Evolutionary conservation across 2,113 vertebrate species (phyloP).

Genomic region (Isichthys henryi): DNA sequence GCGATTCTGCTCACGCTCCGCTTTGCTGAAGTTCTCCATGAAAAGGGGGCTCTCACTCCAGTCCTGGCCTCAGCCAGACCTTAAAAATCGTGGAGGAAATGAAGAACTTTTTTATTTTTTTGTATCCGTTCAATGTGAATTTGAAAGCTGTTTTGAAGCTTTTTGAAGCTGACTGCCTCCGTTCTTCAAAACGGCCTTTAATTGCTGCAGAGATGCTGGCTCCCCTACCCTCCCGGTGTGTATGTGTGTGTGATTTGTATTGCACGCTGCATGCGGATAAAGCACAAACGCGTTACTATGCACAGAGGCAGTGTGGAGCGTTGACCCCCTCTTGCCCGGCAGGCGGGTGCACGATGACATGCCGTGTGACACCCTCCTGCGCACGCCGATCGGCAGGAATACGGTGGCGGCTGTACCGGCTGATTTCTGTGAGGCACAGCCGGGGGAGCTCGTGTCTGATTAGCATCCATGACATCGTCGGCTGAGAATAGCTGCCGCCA

Average conservation of each 20-base stretch:
- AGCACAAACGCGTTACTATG: neutral
- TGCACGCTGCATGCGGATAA: neutral
- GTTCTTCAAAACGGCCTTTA: constrained; percentile 5
- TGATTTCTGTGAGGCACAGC: neutral
- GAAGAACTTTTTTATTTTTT: neutral
- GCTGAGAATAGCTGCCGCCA: neutral
- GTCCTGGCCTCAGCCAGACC: neutral
- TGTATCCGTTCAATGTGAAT: neutral
- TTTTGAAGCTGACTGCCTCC: neutral
- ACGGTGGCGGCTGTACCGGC: neutral
- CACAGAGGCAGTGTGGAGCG: neutral
- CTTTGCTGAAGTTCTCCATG: neutral
- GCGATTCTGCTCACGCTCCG: neutral
- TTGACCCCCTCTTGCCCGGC: neutral
- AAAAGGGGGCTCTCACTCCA: neutral
- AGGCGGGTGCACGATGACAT: neutral
- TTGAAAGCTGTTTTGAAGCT: constrained; percentile 3
- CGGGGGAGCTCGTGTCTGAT: neutral
- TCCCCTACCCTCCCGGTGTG: neutral
- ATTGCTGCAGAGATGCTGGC: neutral
- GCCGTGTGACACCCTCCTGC: neutral
- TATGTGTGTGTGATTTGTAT: constrained; percentile 10
- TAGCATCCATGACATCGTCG: neutral
- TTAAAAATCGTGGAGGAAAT: neutral
- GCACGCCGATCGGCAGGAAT: neutral